Evolutionary conservation across 2,888 invertebrate genomes (phyloP).

Genomic region (Coremacera marginata): DNA sequence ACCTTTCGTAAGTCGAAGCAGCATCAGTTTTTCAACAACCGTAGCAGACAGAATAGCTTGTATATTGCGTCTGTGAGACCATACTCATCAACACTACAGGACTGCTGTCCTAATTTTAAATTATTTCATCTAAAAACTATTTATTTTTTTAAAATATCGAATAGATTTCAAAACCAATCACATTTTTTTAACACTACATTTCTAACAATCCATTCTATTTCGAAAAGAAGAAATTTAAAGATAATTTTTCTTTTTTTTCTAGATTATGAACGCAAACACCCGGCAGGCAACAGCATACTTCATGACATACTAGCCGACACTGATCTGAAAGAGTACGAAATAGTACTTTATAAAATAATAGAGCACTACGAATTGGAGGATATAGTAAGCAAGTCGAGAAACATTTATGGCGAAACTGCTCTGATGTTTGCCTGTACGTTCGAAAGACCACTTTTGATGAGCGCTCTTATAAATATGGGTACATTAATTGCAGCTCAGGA

Average conservation of each 20-base stretch:
- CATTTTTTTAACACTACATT: too few species aligned
- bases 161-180: too few species aligned
- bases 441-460: not conserved
- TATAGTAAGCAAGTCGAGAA: not conserved
- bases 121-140: too few species aligned
- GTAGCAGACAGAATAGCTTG: too few species aligned
- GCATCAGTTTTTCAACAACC: too few species aligned
- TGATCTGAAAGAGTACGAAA: not conserved
- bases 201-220: too few species aligned
- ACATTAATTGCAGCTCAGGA: not conserved
- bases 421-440: slow-evolving; percentile 5
- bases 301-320: not conserved
- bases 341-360: not conserved
- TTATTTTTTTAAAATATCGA: too few species aligned
- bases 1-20: too few species aligned
- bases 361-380: not conserved
- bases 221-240: too few species aligned
- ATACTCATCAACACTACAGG: too few species aligned
- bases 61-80: too few species aligned
- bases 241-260: not conserved
- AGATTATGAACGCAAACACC: not conserved
- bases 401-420: slow-evolving; percentile 7
- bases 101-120: too few species aligned
- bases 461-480: slow-evolving; percentile 2
- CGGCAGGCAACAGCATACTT: not conserved